Percentiles rank a stretch among this genome's conserved stretches.
Conservation (phyloP, 2,113 vertebrate genomes). For the Genyomyrus donnyi region DNA sequence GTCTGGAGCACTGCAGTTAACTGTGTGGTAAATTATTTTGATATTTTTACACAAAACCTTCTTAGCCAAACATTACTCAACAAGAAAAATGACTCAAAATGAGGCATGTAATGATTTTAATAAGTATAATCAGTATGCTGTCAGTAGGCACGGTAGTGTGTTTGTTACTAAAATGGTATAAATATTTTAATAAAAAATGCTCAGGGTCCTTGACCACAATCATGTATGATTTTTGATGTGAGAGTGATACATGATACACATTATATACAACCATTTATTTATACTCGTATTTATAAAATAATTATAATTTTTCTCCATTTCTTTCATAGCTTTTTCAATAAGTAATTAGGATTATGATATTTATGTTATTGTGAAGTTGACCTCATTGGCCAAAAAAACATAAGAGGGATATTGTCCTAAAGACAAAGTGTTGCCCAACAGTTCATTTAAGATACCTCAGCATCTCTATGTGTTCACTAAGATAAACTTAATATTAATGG, state of each 20-base stretch:
- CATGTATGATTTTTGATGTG: not conserved
- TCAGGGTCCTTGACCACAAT: not conserved
- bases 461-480: not conserved
- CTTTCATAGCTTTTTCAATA: not conserved
- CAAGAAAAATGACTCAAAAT: not conserved
- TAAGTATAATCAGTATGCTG: not conserved
- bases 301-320: not conserved
- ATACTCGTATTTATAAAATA: not conserved
- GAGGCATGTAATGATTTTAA: not conserved
- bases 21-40: not conserved
- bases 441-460: not conserved
- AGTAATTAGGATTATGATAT: not conserved
- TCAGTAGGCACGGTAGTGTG: not conserved
- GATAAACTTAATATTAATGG: not conserved
- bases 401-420: not conserved
- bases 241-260: not conserved
- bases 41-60: not conserved
- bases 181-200: not conserved
- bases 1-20: not conserved
- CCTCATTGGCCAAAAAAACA: not conserved
- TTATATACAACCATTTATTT: not conserved
- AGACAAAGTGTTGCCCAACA: not conserved
- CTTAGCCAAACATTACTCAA: not conserved
- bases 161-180: not conserved
- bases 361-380: not conserved